phyloP scores from a whole-genome alignment of 2,797 vertebrate genomes.

The Bucorvus abyssinicus region DNA sequence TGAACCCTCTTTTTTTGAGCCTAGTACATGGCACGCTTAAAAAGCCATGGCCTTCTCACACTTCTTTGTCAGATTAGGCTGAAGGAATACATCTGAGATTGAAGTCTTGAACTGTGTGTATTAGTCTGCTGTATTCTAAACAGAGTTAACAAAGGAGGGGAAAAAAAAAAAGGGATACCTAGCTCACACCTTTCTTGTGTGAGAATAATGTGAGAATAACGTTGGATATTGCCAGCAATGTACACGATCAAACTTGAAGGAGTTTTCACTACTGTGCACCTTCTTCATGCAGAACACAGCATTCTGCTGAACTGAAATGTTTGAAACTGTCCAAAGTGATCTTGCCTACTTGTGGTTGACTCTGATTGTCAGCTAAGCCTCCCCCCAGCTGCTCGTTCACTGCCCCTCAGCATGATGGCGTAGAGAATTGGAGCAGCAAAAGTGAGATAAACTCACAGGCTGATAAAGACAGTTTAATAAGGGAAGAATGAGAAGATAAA shows the following conservation, averaged over 20 bases:
- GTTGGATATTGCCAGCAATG: neutral
- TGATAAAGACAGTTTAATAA: neutral
- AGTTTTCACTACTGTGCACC: neutral
- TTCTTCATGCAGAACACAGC: neutral
- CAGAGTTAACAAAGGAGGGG: neutral
- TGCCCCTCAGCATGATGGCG: rapidly evolving
- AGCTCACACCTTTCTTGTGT: neutral
- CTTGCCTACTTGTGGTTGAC: neutral
- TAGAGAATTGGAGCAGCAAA: neutral
- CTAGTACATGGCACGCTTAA: neutral
- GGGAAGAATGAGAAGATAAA: neutral
- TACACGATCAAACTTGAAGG: neutral
- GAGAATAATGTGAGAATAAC: neutral
- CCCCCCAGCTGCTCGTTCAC: neutral
- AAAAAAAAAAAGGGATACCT: neutral
- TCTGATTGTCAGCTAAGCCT: neutral
- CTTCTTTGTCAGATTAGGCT: neutral
- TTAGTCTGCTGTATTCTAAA: neutral
- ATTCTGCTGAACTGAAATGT: neutral
- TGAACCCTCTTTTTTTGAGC: neutral
- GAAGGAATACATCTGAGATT: neutral
- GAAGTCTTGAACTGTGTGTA: neutral
- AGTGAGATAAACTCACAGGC: neutral
- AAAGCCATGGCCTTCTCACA: neutral
- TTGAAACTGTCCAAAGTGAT: neutral